Base-by-base conservation (phyloP, 2,888 invertebrate species). In the Rhamphomyia laevipes region DNA sequence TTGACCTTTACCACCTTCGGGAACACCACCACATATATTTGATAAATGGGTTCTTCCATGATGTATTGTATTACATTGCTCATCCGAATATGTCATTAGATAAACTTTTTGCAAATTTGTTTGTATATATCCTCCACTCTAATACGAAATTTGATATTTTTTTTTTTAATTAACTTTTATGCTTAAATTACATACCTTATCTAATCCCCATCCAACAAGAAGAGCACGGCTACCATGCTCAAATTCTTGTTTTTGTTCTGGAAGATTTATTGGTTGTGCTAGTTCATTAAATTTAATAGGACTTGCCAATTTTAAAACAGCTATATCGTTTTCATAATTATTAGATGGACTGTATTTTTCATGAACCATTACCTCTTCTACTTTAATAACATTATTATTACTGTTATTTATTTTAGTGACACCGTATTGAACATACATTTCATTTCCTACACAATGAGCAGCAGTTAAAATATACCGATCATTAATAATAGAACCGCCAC, bases 1-100 rank as follows among this genome's bases (percentile, higher is more conserved):
- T 53, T 73, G 72, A 2, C 73, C 73, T 55, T 64, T 70, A 6
- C 73, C 72, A 12, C 73, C 73, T 48, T 65, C 66, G 1, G 65
- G 62, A 12, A 70, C 59, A 2, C 73, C 73, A 3, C 71, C 73
- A 54, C 74, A 74, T 35, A 74, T 59, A 52, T 72, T 69, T n/a
- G 63, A 65, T 1, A 48, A 33, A 49, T 67, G 63, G 21, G 66
- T 60, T 45, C 58, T 56, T 0, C 55, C 51, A 40, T 62, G 56
- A 47, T 70, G 67, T 0, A 61, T 60, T 5, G 55, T 52, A 15
- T 59, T 60, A 54, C 73, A 73, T 51, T 68, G 67, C 15, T 59
- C 61, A 48, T 72, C 65, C 44, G 65, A 59, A 48, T 67, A 71
- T 16, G 65, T 57, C 43, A 64, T 60, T 27, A 73, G 56, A 12